Evolutionary conservation across 35 echinoderm and acorn worm genomes (phyloP).

Genomic region (Stichopus chloronotus): DNA sequence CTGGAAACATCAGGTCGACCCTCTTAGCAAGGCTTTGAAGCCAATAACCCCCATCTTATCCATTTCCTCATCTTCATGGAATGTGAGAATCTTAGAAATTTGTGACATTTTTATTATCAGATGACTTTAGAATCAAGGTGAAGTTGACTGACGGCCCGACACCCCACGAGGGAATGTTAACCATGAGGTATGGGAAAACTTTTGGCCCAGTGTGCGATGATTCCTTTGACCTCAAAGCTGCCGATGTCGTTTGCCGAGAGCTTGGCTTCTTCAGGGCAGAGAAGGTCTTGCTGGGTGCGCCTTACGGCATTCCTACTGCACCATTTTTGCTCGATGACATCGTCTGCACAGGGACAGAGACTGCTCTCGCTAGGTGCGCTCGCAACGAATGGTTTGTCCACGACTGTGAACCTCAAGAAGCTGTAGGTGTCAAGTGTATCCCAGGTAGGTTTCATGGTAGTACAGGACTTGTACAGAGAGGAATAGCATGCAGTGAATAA

Average conservation of each 20-base stretch:
- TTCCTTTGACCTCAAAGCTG: conserved; percentile 46
- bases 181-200: neutral
- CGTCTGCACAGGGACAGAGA: conserved; percentile 29
- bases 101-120: neutral
- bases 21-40: too few species aligned
- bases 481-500: neutral
- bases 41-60: too few species aligned
- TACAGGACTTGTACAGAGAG: too few species aligned
- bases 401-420: conserved; percentile 12
- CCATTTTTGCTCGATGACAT: conserved; percentile 28
- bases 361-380: conserved; percentile 13
- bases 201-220: conserved; percentile 49
- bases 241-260: conserved; percentile 39
- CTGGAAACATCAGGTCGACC: too few species aligned
- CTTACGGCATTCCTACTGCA: neutral
- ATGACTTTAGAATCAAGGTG: conserved; percentile 6
- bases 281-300: neutral
- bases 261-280: conserved; percentile 39
- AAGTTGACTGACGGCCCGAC: neutral
- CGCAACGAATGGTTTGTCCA: conserved; percentile 6
- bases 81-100: too few species aligned
- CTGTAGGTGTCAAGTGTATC: conserved; percentile 38
- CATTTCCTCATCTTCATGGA: too few species aligned
- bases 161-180: conserved; percentile 8
- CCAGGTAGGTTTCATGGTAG: neutral